Evolutionary conservation across 1,140 invertebrate genomes (phyloP), one percentile per base, ranked within the genome.

Genomic region (Calephelis nemesis): DNA sequence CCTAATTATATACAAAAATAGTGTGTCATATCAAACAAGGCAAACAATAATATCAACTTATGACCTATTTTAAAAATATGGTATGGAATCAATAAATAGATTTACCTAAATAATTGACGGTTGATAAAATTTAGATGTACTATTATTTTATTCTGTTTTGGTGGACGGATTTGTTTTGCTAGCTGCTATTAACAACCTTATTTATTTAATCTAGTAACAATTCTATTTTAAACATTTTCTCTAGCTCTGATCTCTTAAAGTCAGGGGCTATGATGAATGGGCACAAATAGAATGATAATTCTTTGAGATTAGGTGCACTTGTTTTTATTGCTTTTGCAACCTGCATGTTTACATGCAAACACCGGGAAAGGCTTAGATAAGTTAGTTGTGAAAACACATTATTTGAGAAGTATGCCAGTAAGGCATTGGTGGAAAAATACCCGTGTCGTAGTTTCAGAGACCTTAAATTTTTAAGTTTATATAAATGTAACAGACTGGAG

Each of bases 261-360:
- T 88, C 81, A 48, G 85, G 83, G 52, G 84, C 84, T 67, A 88
- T 86, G 19, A 92, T 90, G 74, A 92, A 92, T 58, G 92, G 92
- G 63, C 92, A 92, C 6, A 90, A 77, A 69, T 92, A 92, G 70
- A 92, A 92, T 67, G 92, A 92, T n/a, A 92, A 70, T 74, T 92
- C 92, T 65, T 87, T 83, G 7, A 92, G 77, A 71, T 91, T 92
- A 13, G 91, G 89, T 66, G 89, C 90, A 85, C 87, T 92, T 9
- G 83, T 83, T 82, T 90, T 92, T 19, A 92, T 92, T 7, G 78
- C 81, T 74, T 88, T 87, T 52, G 90, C 91, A 13, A 92, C 91
- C 72, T 92, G 83, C 82, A 92, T 90, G 7, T 88, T 90, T 4
- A 92, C 88, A 81, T 92, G 92, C 30, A 88, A 71, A 79, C 92